phyloP scores from a whole-genome alignment of 2,113 vertebrate species.

The Otus sunia region DNA sequence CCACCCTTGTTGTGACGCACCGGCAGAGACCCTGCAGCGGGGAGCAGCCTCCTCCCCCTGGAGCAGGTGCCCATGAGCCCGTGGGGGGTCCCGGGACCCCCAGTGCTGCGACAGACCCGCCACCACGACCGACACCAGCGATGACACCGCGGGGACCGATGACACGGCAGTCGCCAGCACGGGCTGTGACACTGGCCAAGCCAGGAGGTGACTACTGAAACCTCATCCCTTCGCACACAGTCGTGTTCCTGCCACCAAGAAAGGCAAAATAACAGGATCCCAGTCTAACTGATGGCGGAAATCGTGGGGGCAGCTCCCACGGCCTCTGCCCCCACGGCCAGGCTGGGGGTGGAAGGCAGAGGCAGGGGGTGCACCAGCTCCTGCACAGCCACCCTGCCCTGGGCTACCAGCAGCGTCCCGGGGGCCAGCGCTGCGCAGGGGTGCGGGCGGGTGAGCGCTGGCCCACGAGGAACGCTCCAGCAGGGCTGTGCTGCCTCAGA shows the following conservation, averaged over 20 bases:
- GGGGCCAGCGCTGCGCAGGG: accelerated
- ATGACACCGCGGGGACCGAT: neutral
- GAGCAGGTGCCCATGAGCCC: neutral
- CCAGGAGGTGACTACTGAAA: accelerated
- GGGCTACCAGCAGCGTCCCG: neutral
- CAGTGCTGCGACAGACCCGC: neutral
- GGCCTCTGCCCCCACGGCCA: neutral
- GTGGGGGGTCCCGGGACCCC: accelerated
- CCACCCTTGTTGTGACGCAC: accelerated
- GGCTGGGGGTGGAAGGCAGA: neutral
- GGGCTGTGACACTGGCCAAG: neutral
- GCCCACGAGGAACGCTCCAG: neutral
- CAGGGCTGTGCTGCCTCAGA: constrained; percentile 9
- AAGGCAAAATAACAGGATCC: neutral
- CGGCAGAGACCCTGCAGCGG: neutral
- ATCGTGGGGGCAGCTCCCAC: neutral
- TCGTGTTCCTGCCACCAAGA: neutral
- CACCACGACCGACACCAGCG: accelerated
- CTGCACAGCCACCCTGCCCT: neutral
- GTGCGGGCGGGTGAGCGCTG: neutral
- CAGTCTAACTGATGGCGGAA: neutral
- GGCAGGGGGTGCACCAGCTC: neutral
- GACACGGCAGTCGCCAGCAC: neutral
- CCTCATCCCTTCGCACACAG: neutral
- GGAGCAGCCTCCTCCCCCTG: neutral